Conservation (phyloP, 1,140 invertebrate species). For the Adoxophyes honmai region DNA sequence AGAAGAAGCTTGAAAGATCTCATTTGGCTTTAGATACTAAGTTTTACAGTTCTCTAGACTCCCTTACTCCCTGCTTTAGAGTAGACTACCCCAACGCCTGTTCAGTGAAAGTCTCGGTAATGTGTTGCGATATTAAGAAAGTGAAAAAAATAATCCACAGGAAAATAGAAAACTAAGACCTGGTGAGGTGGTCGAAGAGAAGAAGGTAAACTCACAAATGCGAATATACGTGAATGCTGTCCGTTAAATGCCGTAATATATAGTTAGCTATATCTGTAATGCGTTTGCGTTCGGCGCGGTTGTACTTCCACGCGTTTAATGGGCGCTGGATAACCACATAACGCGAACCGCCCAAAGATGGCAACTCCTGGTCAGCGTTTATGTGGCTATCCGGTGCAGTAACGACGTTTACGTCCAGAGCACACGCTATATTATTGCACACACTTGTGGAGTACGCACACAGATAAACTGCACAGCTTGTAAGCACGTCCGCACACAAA, state of each 20-base stretch:
- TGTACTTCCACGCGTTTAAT: constrained; percentile 39
- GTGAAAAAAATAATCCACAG: constrained; percentile 75
- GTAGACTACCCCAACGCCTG: constrained; percentile 34
- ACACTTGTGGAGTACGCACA: constrained; percentile 62
- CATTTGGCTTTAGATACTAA: constrained; percentile 35
- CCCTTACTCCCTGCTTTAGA: constrained; percentile 60
- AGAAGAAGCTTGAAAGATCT: constrained; percentile 48
- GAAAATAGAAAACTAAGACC: constrained; percentile 90
- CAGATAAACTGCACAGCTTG: constrained; percentile 72
- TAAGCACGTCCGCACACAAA: constrained; percentile 66
- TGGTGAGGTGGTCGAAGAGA: constrained; percentile 93
- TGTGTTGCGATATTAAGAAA: constrained; percentile 60
- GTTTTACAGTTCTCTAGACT: constrained; percentile 49
- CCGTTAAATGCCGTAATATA: constrained; percentile 66
- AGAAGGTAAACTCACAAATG: constrained; percentile 95
- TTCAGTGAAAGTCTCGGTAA: constrained; percentile 31
- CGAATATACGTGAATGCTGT: constrained; percentile 71
- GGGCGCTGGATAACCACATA: constrained; percentile 56
- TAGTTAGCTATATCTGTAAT: constrained; percentile 63
- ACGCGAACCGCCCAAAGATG: not conserved
- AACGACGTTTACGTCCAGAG: constrained; percentile 51
- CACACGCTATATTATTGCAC: constrained; percentile 63
- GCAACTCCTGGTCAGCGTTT: constrained; percentile 1
- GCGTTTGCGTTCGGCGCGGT: constrained; percentile 65
- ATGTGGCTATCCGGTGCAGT: constrained; percentile 54